Evolutionary conservation across 2,888 invertebrate species (phyloP).

Genomic region (Acanthoscelides obtectus): DNA sequence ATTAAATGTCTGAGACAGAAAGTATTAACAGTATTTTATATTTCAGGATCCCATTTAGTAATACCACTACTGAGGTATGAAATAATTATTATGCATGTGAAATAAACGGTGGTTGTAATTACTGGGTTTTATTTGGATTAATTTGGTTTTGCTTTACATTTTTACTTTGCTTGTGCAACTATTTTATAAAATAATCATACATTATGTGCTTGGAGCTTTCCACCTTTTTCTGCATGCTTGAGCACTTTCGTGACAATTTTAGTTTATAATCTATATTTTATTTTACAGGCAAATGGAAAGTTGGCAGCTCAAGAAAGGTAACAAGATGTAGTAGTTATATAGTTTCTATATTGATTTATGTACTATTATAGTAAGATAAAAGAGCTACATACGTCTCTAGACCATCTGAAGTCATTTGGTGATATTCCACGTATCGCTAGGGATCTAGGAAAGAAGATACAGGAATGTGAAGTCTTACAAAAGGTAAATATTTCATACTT

Average conservation of each 20-base stretch:
- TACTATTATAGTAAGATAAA: slow-evolving; percentile 20
- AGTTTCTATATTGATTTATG: slow-evolving; percentile 1
- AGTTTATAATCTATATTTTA: background rate
- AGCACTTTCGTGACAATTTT: background rate
- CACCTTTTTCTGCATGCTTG: background rate
- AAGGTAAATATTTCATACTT: slow-evolving; percentile 24
- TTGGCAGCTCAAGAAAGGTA: slow-evolving; percentile 32
- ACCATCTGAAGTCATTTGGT: slow-evolving; percentile 19
- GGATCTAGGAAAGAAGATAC: slow-evolving; percentile 25
- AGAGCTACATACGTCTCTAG: slow-evolving; percentile 22
- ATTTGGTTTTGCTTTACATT: background rate
- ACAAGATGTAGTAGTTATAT: background rate
- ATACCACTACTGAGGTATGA: background rate
- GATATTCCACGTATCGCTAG: slow-evolving; percentile 23
- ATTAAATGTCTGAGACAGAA: no score
- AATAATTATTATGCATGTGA: background rate
- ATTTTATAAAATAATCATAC: background rate
- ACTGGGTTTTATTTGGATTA: background rate
- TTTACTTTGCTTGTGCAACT: background rate
- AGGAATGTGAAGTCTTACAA: slow-evolving; percentile 32
- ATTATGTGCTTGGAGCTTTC: background rate
- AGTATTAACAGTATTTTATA: no score
- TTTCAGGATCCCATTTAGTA: slow-evolving; percentile 2
- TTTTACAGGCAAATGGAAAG: slow-evolving; percentile 17
- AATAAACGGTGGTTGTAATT: background rate